Base-by-base conservation (phyloP, 1,140 invertebrate genomes). In the Melitaea cinxia region DNA sequence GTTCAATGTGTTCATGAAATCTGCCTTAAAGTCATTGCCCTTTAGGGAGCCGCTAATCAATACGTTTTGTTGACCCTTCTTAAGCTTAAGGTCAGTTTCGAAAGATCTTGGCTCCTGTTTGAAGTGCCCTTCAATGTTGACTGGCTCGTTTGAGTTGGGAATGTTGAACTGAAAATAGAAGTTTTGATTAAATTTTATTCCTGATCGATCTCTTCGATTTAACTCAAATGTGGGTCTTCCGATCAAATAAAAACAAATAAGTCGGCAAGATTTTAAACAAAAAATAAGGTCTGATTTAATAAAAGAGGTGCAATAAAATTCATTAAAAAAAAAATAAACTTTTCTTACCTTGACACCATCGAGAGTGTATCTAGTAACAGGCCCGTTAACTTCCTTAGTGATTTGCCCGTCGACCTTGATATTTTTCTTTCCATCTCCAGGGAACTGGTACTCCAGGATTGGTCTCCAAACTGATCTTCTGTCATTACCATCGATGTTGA, bases 401-500 rank as follows among this genome's bases (percentile, higher is more conserved):
- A 91, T 72, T 71, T 89, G 77, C 24, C 88, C 88, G 33, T 85
- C 80, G n/a, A 91, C 73, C 6, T 81, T 79, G 4, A 86, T 68
- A 10, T 56, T 68, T 35, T 87, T 73, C 50, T 89, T 88, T 71
- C 85, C 82, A 57, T 92, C 86, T 64, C 92, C 89, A 1, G 95
- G 93, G 42, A 93, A 64, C 77, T 92, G 92, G 74, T 95, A 95
- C 73, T 96, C 94, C 15, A 96, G 83, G 0, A 95, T 72, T 0
- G 95, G 95, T 59, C 92, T 94, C 77, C 94, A 95, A 3, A 94
- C 93, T 23, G 77, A 68, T 53, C 86, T 81, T 23, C 79, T 75
- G 0, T 89, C 87, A 45, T 86, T 86, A 7, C 93, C 94, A 50
- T 92, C 91, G 3, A 93, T 89, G 2, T 88, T 77, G n/a, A 95